phyloP scores from a whole-genome alignment of 2,113 vertebrate genomes.

The Rhagologus leucostigma region DNA sequence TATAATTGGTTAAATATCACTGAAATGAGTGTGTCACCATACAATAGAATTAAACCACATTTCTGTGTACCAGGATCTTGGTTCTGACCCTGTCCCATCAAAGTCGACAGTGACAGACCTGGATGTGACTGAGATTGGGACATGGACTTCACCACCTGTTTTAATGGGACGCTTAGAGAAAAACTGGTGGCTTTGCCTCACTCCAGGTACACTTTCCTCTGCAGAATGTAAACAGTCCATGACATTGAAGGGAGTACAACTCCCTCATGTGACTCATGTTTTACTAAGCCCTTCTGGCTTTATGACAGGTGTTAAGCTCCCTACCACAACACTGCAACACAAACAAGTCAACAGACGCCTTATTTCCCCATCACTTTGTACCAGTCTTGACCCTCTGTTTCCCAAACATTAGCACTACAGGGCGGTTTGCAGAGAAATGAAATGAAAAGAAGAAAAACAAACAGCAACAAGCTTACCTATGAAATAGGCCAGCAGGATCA shows the following conservation, averaged over 20 bases:
- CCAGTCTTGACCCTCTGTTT: neutral
- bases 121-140: neutral
- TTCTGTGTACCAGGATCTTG: neutral
- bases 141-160: neutral
- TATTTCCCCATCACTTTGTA: neutral
- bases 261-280: neutral
- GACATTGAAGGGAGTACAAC: neutral
- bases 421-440: neutral
- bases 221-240: neutral
- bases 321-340: neutral
- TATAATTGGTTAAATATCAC: neutral
- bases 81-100: neutral
- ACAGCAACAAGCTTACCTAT: constrained; percentile 84
- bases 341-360: neutral
- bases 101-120: neutral
- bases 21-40: neutral
- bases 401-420: neutral
- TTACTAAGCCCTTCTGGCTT: neutral
- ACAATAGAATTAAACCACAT: neutral
- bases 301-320: neutral
- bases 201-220: neutral
- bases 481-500: constrained; percentile 95
- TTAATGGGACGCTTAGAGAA: neutral
- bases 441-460: neutral
- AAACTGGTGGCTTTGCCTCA: neutral